A percentile compares a stretch with the other conserved stretches of the same genome.
These are phyloP conservation scores for Gallinago solitaria DNA, from an alignment of 2,797 vertebrate genomes.

Conservation along the genomic window DNA sequence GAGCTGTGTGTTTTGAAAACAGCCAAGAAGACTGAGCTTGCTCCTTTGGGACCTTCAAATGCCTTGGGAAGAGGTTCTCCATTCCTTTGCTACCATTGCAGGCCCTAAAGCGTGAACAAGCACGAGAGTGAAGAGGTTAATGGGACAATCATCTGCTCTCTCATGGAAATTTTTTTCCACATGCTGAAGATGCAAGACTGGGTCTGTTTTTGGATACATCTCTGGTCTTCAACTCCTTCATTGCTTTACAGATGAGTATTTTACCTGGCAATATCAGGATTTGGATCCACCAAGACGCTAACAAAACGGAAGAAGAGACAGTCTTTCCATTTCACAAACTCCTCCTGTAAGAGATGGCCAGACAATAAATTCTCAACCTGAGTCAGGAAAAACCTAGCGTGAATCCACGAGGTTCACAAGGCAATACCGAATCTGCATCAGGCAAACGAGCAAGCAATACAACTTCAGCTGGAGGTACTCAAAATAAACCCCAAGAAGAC, in stretches of 20 bases:
- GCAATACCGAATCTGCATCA: background rate
- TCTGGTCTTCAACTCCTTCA: background rate
- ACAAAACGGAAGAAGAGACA: conserved; percentile 91
- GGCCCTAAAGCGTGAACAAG: background rate
- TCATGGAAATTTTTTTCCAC: background rate
- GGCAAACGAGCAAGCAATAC: background rate
- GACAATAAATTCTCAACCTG: background rate
- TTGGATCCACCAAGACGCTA: conserved; percentile 86
- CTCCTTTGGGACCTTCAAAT: background rate
- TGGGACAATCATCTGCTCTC: background rate
- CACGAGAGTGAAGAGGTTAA: background rate
- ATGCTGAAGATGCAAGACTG: background rate
- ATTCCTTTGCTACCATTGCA: background rate
- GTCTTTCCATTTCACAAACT: conserved; percentile 96
- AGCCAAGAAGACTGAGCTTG: background rate
- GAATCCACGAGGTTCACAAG: background rate
- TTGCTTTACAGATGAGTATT: background rate
- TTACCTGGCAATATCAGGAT: conserved; percentile 89
- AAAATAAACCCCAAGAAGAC: background rate
- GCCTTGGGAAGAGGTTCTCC: background rate
- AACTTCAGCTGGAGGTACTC: background rate
- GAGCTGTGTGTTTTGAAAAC: background rate
- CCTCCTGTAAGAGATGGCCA: conserved; percentile 81
- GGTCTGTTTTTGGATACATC: background rate
- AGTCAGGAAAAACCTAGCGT: background rate